Base-by-base conservation (phyloP, 2,888 invertebrate genomes). In the Bibio marci region DNA sequence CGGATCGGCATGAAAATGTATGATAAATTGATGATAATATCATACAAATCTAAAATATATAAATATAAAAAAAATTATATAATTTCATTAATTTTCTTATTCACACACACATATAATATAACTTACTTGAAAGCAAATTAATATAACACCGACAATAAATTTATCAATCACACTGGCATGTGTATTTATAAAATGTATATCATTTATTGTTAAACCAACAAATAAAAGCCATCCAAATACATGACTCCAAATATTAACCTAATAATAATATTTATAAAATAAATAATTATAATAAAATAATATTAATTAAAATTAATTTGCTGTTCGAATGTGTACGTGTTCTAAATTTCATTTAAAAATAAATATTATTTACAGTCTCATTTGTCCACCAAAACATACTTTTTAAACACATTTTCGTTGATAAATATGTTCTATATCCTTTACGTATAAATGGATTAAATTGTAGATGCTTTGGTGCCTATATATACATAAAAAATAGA, bases 331-430 rank as follows among this genome's bases (percentile, higher is more conserved):
- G 8, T 22, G 22, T 6, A 22, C 22, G 22, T 8, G 8, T 6
- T 6, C 22, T 22, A 22, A 22, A 22, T 6, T n/a, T n/a, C n/a
- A 22, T 22, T 22, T 32, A 32, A 32, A 30, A 19, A 14, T 3
- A 18, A 33, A 32, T 18, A 39, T n/a, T n/a, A n/a, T 48, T 50
- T 39, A 59, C 59, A 1, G 92, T 94, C 63, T 95, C 95, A 59
- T 95, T 95, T 41, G 87, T 92, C 88, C 91, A 88, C 79, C 88
- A 83, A 64, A 94, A 90, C 55, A 90, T 69, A 59, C 92, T 92
- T 66, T 86, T 85, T 58, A 88, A 65, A 55, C 90, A 90, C 49
- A 87, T 65, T 56, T 73, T 75, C n/a, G 81, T 80, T 6, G 80
- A 77, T 38, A 91, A 66, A 47, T 79, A 72, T 50, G 81, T 80